Percentiles rank a stretch among this genome's conserved stretches.
Conservation (phyloP, 2,888 invertebrate species). For the Itoplectis maculator region DNA sequence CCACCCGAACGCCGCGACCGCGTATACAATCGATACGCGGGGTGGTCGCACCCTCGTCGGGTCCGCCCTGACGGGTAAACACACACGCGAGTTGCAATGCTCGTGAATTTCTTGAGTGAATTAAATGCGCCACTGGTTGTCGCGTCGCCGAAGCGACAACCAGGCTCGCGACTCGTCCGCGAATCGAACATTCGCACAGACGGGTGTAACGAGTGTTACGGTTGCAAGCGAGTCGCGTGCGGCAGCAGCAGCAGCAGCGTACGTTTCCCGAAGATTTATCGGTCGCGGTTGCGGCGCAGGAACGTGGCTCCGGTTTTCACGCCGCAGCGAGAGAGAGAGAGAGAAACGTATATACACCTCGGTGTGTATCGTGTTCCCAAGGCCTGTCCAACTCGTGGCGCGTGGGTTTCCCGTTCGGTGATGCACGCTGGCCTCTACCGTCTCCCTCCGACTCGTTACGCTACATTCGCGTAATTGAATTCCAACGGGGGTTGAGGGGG, state of each 20-base stretch:
- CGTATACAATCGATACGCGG: background rate
- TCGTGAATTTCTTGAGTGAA: constrained; percentile 28
- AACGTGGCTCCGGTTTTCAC: constrained; percentile 38
- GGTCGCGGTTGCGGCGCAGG: constrained; percentile 46
- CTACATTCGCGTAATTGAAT: constrained; percentile 76
- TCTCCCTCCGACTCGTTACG: constrained; percentile 51
- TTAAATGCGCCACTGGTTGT: no score
- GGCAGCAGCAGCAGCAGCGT: constrained; percentile 20
- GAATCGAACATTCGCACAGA: constrained; percentile 63
- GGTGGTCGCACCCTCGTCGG: no score
- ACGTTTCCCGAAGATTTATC: constrained; percentile 63
- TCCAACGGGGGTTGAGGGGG: constrained; percentile 70
- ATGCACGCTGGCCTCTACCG: constrained; percentile 29
- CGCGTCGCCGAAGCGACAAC: constrained; percentile 41
- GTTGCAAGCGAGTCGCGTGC: no score
- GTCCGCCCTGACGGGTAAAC: background rate
- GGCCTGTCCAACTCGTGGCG: constrained; percentile 10
- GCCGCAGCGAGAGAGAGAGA: constrained; percentile 22
- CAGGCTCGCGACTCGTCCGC: constrained; percentile 45
- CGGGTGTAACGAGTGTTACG: constrained; percentile 63
- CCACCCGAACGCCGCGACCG: background rate
- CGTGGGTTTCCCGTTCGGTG: constrained; percentile 35
- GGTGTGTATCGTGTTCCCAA: constrained; percentile 28
- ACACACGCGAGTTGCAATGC: background rate
- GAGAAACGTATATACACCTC: no score